phyloP scores from a whole-genome alignment of 2,888 invertebrate genomes.

The Lordiphosa andalusiaca region DNA sequence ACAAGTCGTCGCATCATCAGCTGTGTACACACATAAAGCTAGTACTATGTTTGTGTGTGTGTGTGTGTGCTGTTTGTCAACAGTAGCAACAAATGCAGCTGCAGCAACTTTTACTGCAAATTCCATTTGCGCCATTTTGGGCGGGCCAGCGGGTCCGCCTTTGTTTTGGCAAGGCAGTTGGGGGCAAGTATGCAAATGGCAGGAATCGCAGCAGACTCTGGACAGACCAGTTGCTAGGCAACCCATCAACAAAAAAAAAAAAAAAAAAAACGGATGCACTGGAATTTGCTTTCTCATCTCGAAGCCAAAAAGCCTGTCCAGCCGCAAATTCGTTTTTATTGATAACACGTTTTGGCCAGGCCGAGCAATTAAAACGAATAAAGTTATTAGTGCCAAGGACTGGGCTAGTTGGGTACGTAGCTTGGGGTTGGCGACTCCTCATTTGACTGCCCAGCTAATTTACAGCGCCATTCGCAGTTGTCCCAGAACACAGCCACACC shows the following conservation, averaged over 20 bases:
- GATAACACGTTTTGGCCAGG: slow-evolving; percentile 57
- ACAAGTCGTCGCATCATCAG: too few relatives aligned
- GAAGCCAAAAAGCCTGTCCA: neutral
- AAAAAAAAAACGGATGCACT: slow-evolving; percentile 30
- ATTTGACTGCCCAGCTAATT: too few relatives aligned
- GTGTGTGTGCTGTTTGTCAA: slow-evolving; percentile 2
- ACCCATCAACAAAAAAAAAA: neutral
- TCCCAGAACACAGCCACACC: neutral
- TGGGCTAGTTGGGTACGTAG: too few relatives aligned
- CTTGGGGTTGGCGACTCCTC: too few relatives aligned
- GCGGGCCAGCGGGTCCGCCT: too few relatives aligned
- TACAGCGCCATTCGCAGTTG: too few relatives aligned
- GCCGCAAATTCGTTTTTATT: slow-evolving; percentile 62
- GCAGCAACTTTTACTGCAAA: neutral
- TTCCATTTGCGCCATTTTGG: too few relatives aligned
- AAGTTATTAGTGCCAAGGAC: too few relatives aligned
- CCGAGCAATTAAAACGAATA: too few relatives aligned
- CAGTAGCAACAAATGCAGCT: slow-evolving; percentile 19
- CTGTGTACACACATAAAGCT: too few relatives aligned
- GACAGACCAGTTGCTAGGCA: slow-evolving; percentile 17
- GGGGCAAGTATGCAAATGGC: slow-evolving; percentile 69
- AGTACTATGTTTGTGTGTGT: too few relatives aligned
- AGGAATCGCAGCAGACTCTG: slow-evolving; percentile 15
- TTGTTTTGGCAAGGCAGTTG: slow-evolving; percentile 38
- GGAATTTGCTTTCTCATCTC: slow-evolving; percentile 70